Base-by-base conservation (phyloP, 2,113 vertebrate species). In the Strigops habroptila region DNA sequence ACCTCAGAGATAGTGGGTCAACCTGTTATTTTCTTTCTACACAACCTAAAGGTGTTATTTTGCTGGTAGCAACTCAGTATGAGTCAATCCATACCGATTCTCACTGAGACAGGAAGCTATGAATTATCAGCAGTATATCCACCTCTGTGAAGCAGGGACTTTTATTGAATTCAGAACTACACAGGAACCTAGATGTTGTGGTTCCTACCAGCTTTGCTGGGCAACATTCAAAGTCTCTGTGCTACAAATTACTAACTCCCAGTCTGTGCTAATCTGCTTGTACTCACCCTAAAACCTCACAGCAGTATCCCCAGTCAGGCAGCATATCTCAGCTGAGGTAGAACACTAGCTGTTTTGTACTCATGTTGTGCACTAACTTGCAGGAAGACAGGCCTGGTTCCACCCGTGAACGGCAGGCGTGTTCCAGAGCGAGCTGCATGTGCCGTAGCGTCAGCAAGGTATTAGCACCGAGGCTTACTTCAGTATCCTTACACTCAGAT, bases 331-430 rank as follows among this genome's bases (percentile, higher is more conserved):
- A 35, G 44, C n/a, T 23, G 75, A 41, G 71, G 49, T 4, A 35
- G 48, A 18, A 3, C 19, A 28, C 16, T 1, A 6, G 75, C 52
- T 7, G 18, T 30, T 18, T 28, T 2, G 6, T 22, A 6, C 2
- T 14, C 12, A 5, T 1, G 7, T 7, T 7, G 57, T 12, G 62
- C 0, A 2, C 46, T 5, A 25, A 8, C 73, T 6, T 0, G 2
- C 22, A 16, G 35, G 35, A 10, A 0, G 6, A 8, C 27, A 7
- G 77, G 55, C 74, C 59, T 2, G 41, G 35, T 18, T 18, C 39
- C 86, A 3, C 46, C 0, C 3, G 33, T 1, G 55, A 35, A 7
- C 14, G 0, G 18, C 28, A 9, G 67, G 18, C 4, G 0, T 6
- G 49, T 51, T 78, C 16, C 1, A 6, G 48, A 7, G 31, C 0